Evolutionary conservation across 2,797 vertebrate genomes (phyloP), one percentile per base, ranked within the genome.

Genomic region (Picus viridis): DNA sequence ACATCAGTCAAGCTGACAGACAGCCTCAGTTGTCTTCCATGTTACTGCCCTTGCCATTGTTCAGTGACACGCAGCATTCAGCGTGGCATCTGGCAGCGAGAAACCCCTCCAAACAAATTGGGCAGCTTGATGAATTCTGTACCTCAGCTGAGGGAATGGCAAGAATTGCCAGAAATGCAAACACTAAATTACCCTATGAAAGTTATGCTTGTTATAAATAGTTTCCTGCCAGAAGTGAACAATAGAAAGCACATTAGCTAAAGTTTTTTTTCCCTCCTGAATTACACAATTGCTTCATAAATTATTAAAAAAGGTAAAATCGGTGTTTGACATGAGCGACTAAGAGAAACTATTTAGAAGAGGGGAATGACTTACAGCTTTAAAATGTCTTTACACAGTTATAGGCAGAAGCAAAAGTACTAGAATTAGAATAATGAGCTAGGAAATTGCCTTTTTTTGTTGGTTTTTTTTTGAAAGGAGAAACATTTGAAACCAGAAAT

Each of bases 251-350:
- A 72, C 53, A 89, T 96, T 92, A 81, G 87, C 94, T 91, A 88
- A 95, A 86, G 71, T 91, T 41, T 51, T 92, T 92, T 94, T 86
- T 79, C 85, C 68, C 24, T 73, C 22, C 81, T 90, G 92, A 92
- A 76, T 95, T 81, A 90, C 32, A 69, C 86, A 97, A 97, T 94
- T 97, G 93, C 96, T 97, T 96, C 93, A 96, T 94, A 95, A 88
- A 83, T 97, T 96, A 97, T 97, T 94, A 6, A 92, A 94, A 95
- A 95, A 93, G 53, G 30, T 94, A 86, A 95, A 93, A 96, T 96
- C 94, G 79, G 79, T 96, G 61, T 97, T 96, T 97, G 96, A 96
- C 93, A 68, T 73, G 93, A 96, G 85, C 9, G 8, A 96, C 96
- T 96, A 96, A 94, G 83, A 65, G 73, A 90, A 97, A 70, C 92